Base-by-base conservation (phyloP, 2,797 vertebrate genomes). In the Phataginus tetradactyla region DNA sequence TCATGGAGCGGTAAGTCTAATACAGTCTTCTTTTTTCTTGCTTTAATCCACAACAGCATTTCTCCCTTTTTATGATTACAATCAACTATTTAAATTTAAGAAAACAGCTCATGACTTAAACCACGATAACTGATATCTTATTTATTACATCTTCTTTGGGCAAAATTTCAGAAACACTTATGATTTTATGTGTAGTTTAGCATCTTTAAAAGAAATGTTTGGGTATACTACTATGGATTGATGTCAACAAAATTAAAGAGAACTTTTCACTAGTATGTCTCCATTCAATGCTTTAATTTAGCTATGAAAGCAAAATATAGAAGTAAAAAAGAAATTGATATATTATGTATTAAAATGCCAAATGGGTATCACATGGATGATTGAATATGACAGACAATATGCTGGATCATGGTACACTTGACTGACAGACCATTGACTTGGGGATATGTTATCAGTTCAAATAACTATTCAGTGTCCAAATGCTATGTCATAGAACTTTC, bases 1-100 rank as follows among this genome's bases (percentile, higher is more conserved):
- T 99, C 98, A 99, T 99, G 98, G 99, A 98, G 96, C 98, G 98
- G 99, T 99, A 98, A 99, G 99, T 98, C 77, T 7, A 49, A 69
- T 91, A 39, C 11, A n/a, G 32, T 15, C 13, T 7, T n/a, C 27
- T 64, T 34, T 34, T 79, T 59, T 12, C 53, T 57, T 21, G 10
- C 0, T 6, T 81, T 69, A 15, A 14, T 29, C 63, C 51, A 2
- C 32, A 23, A 7, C 8, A 66, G 32, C n/a, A 17, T 42, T 27
- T 69, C 63, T 83, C 15, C 17, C 27, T 42, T 68, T 34, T 66
- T 1, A n/a, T 64, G 12, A 39, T 39, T 64, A 53, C 0, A 66
- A 6, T 77, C 71, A 61, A 55, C 75, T 83, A 79, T 87, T 37
- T 6, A 61, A 72, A 34, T 81, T 95, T 29, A 80, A 77, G 53